Evolutionary conservation across 2,888 invertebrate genomes (phyloP), one percentile per base, ranked within the genome.

Genomic region (Cyaniris semiargus): DNA sequence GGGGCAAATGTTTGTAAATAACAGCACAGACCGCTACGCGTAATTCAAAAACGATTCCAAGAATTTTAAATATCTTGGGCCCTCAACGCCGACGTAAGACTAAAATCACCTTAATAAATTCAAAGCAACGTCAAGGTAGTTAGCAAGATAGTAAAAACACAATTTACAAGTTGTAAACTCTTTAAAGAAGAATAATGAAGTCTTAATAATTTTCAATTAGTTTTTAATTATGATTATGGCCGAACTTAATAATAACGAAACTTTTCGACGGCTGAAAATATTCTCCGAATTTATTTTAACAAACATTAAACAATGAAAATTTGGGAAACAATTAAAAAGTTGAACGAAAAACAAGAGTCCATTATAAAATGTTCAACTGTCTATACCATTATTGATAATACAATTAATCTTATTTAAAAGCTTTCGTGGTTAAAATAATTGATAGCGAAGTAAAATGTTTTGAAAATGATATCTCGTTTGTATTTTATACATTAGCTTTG

Each of bases 191-290:
- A 66, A 66, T 66, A 66, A 66, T 31, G 27, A 66, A 31, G 66
- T 66, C 27, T 66, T 66, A 66, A 66, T 66, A 66, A 66, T 31
- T 66, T 18, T 66, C 27, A 66, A 66, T 66, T 66, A 66, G 66
- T 66, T 66, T 66, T 66, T 31, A 66, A 66, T 66, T 31, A 66
- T 66, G 15, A 66, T 66, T 31, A 66, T 66, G 27, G 27, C 27
- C 27, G 1, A 66, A 66, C 66, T 66, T 66, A 66, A 66, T 66
- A 66, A 66, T 66, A 66, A 66, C 27, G 13, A 18, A 66, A 66
- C 66, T 66, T 66, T 13, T 23, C 1, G 6, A 66, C 66, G 66
- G 27, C 15, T 15, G 66, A 66, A 60, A 66, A 66, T 66, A 66
- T 66, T 31, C 66, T 15, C 31, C 13, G 66, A 31, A 66, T 66